Evolutionary conservation across 2,888 invertebrate species (phyloP).

Genomic region (Anorthoa munda): DNA sequence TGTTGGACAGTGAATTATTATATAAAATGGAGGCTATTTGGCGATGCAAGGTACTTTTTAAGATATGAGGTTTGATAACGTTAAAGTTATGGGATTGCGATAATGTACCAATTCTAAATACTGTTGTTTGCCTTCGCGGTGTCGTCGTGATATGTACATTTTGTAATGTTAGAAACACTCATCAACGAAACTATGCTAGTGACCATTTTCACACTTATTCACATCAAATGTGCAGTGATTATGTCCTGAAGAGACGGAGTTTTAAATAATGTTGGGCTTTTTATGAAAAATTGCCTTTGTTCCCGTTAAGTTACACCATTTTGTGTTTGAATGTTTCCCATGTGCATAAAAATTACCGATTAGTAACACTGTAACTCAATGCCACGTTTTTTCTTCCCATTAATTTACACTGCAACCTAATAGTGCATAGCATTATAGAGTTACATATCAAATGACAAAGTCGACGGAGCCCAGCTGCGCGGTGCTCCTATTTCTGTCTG

Average conservation of each 20-base stretch:
- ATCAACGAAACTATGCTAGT: slow-evolving; percentile 65
- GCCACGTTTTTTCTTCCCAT: too few relatives aligned
- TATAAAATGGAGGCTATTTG: slow-evolving; percentile 49
- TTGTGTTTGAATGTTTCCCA: too few relatives aligned
- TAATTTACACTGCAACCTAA: too few relatives aligned
- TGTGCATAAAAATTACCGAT: too few relatives aligned
- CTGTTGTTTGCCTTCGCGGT: slow-evolving; percentile 61
- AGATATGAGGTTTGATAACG: slow-evolving; percentile 43
- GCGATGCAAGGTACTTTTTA: slow-evolving; percentile 60
- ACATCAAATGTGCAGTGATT: slow-evolving; percentile 32
- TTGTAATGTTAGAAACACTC: slow-evolving; percentile 40
- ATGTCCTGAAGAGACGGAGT: slow-evolving; percentile 9
- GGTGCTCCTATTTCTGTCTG: too few relatives aligned
- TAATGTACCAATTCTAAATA: slow-evolving; percentile 49
- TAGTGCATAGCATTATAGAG: too few relatives aligned
- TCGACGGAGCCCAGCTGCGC: too few relatives aligned
- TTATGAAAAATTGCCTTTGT: background rate
- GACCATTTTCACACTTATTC: slow-evolving; percentile 30
- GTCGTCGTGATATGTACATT: slow-evolving; percentile 51
- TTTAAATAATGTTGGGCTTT: background rate
- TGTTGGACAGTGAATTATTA: slow-evolving; percentile 45
- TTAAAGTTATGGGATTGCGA: slow-evolving; percentile 46
- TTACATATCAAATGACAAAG: too few relatives aligned
- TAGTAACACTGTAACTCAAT: too few relatives aligned
- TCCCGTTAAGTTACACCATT: too few relatives aligned